Conservation (phyloP, 2,797 vertebrate genomes). For the Acanthurus leucopareius region DNA sequence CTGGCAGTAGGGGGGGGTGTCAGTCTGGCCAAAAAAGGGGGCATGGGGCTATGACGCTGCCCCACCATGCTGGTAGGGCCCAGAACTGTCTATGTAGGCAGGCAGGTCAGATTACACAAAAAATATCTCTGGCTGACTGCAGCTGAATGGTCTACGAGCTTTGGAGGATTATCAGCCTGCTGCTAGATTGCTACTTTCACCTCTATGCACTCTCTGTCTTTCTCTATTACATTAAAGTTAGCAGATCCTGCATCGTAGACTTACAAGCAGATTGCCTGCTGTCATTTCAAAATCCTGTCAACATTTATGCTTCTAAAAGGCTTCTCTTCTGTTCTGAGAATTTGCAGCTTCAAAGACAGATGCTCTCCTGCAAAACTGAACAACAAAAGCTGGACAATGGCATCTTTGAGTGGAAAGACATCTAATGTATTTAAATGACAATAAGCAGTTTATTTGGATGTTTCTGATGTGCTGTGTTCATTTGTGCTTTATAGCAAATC, state of each 20-base stretch:
- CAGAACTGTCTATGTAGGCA: conserved; percentile 73
- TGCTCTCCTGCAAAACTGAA: conserved; percentile 1
- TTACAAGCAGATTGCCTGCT: neutral
- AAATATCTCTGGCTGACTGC: conserved; percentile 70
- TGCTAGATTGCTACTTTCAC: conserved; percentile 25
- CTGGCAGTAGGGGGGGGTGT: conserved; percentile 1
- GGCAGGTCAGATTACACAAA: conserved; percentile 74
- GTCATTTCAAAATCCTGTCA: too few species aligned
- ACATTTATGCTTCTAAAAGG: conserved; percentile 25
- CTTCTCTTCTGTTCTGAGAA: conserved; percentile 18
- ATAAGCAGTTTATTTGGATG: conserved; percentile 4
- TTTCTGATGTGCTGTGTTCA: conserved; percentile 8
- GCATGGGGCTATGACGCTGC: conserved; percentile 48
- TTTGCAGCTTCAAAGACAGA: conserved; percentile 27
- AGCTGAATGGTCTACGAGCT: conserved; percentile 64
- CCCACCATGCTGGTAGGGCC: conserved; percentile 43
- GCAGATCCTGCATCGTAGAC: neutral
- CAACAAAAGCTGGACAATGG: conserved; percentile 31
- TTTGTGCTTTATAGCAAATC: conserved; percentile 12
- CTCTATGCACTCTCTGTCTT: conserved; percentile 2
- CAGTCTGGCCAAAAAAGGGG: conserved; percentile 45
- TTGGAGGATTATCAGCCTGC: conserved; percentile 57
- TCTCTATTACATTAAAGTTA: conserved; percentile 1
- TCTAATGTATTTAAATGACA: conserved; percentile 38
- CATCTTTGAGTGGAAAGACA: conserved; percentile 32